Evolutionary conservation across 2,113 vertebrate genomes (phyloP).

Genomic region (Pterocles orientalis): DNA sequence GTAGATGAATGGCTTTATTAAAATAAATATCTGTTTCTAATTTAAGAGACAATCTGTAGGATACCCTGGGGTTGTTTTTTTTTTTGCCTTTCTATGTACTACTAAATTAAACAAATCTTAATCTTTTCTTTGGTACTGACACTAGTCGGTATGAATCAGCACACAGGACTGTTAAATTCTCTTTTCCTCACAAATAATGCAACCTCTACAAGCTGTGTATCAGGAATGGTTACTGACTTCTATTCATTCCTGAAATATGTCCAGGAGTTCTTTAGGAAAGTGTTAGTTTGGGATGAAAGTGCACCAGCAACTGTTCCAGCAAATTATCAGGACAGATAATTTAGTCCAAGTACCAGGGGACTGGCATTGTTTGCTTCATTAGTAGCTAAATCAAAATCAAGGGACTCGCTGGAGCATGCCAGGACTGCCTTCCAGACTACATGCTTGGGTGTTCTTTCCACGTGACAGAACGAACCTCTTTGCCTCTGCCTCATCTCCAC

Average conservation of each 20-base stretch:
- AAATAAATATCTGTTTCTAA: background rate
- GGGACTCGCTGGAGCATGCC: background rate
- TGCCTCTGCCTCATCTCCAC: background rate
- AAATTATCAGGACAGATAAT: background rate
- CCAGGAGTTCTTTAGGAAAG: background rate
- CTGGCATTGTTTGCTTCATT: background rate
- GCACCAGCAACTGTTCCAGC: background rate
- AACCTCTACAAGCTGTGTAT: background rate
- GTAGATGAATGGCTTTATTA: background rate
- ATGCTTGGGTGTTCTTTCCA: background rate
- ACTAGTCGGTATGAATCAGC: background rate
- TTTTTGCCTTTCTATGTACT: background rate
- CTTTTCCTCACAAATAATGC: background rate
- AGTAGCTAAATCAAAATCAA: background rate
- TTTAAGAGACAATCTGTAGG: background rate
- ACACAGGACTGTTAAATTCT: background rate
- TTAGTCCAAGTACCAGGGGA: background rate
- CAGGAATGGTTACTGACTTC: background rate
- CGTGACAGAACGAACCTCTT: background rate
- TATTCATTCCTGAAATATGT: background rate
- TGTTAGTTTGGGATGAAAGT: background rate
- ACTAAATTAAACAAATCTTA: background rate
- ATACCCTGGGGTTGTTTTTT: accelerated
- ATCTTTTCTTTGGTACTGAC: background rate
- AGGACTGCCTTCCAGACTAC: background rate